Conservation (phyloP, 2,888 invertebrate species). For the Tupiocoris notatus region DNA sequence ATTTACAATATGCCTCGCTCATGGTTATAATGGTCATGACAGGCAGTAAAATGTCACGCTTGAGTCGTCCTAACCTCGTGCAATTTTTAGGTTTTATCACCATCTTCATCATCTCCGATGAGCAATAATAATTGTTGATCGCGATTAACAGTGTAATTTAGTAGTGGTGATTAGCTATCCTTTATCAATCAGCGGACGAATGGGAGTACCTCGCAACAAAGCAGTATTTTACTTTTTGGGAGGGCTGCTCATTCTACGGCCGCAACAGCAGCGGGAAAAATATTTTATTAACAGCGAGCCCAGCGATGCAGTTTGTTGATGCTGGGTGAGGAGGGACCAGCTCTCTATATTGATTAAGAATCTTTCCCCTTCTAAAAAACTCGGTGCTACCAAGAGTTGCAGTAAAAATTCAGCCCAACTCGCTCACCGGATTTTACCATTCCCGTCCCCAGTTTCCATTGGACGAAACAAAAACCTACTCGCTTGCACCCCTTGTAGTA, state of each 20-base stretch:
- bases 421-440: slow-evolving; percentile 26
- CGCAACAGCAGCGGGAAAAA: slow-evolving; percentile 4
- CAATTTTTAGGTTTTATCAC: no score
- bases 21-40: no score
- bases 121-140: no score
- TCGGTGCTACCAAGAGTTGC: slow-evolving; percentile 35
- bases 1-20: no score
- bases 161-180: no score
- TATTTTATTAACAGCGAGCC: slow-evolving; percentile 32
- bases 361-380: slow-evolving; percentile 37
- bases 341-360: slow-evolving; percentile 36
- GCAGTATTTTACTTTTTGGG: not conserved
- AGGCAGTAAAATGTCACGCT: no score
- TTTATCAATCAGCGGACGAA: not conserved
- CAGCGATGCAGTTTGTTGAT: slow-evolving; percentile 32
- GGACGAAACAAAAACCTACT: slow-evolving; percentile 31
- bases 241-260: slow-evolving; percentile 26
- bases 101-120: no score
- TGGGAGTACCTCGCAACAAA: not conserved
- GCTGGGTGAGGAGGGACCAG: slow-evolving; percentile 5
- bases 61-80: no score
- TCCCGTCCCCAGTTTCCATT: slow-evolving; percentile 25
- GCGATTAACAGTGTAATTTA: no score
- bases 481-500: slow-evolving; percentile 19
- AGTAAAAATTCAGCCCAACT: slow-evolving; percentile 36